Percentiles rank a stretch among this genome's conserved stretches.
These are phyloP conservation scores for Dendrolimus pini DNA, from an alignment of 2,888 invertebrate species.

Conservation along the genomic window DNA sequence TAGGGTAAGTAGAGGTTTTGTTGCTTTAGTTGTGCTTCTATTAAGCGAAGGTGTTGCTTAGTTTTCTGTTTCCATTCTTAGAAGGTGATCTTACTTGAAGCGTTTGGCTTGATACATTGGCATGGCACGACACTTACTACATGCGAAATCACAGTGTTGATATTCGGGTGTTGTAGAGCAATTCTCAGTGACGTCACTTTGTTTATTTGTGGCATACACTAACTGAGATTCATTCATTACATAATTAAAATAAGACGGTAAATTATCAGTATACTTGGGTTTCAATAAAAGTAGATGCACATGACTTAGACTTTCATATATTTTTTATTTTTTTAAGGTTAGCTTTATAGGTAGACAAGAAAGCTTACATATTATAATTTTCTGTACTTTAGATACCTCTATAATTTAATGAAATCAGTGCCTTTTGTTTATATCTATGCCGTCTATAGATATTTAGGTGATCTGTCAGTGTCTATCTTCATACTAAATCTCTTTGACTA, in stretches of 20 bases:
- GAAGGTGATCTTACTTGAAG: conserved; percentile 60
- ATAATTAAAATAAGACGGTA: conserved; percentile 22
- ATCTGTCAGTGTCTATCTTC: no score
- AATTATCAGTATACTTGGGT: conserved; percentile 18
- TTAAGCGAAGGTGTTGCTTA: conserved; percentile 71
- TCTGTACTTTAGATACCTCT: neutral
- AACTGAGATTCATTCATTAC: conserved; percentile 22
- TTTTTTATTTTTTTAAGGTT: conserved; percentile 28
- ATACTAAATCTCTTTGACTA: neutral
- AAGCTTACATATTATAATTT: neutral
- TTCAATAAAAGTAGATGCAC: conserved; percentile 30
- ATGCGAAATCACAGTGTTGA: conserved; percentile 40
- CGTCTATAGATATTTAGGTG: neutral
- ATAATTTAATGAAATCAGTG: conserved; percentile 9
- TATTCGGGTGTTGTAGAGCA: conserved; percentile 14
- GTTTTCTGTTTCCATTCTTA: conserved; percentile 61
- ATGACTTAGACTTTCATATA: conserved; percentile 18
- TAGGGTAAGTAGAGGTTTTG: conserved; percentile 84
- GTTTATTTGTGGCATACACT: conserved; percentile 46
- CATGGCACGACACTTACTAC: conserved; percentile 68
- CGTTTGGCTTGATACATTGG: conserved; percentile 70
- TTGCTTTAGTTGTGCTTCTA: conserved; percentile 54
- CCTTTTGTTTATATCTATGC: conserved; percentile 10
- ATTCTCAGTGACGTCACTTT: conserved; percentile 36
- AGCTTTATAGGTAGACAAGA: conserved; percentile 15